These are phyloP conservation scores for Ursus arctos DNA, from an alignment of 2,113 vertebrate genomes.

Conservation along the genomic window DNA sequence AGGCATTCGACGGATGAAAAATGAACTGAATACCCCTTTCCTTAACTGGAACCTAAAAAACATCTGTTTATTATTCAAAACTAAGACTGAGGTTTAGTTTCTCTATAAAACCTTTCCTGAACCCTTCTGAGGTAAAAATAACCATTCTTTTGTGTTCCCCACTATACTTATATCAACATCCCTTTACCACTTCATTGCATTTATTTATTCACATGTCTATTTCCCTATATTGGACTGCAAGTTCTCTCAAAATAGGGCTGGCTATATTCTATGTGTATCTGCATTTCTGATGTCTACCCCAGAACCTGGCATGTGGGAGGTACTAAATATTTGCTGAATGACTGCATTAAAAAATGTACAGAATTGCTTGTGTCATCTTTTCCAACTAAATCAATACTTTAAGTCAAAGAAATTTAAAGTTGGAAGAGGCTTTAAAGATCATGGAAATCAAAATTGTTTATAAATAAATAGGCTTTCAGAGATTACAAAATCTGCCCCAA, in stretches of 20 bases:
- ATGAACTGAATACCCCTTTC: not conserved
- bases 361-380: not conserved
- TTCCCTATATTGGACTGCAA: slow-evolving; percentile 18
- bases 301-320: not conserved
- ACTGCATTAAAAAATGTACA: not conserved
- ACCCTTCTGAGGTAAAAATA: slow-evolving; percentile 36
- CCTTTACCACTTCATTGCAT: not conserved
- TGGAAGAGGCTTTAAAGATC: slow-evolving; percentile 8
- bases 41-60: not conserved
- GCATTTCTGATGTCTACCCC: not conserved
- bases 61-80: slow-evolving; percentile 19
- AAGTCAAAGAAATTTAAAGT: slow-evolving; percentile 39
- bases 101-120: slow-evolving; percentile 35
- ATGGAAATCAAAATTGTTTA: not conserved
- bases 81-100: not conserved
- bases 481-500: not conserved
- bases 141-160: not conserved
- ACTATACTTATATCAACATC: not conserved
- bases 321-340: not conserved
- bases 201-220: slow-evolving; percentile 28
- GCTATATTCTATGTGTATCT: not conserved
- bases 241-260: not conserved
- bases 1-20: not conserved
- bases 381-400: slow-evolving; percentile 37
- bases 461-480: slow-evolving; percentile 25